Percentiles rank a stretch among this genome's conserved stretches.
These are phyloP conservation scores for Camponotus floridanus DNA, from an alignment of 1,140 invertebrate species.

Conservation along the genomic window DNA sequence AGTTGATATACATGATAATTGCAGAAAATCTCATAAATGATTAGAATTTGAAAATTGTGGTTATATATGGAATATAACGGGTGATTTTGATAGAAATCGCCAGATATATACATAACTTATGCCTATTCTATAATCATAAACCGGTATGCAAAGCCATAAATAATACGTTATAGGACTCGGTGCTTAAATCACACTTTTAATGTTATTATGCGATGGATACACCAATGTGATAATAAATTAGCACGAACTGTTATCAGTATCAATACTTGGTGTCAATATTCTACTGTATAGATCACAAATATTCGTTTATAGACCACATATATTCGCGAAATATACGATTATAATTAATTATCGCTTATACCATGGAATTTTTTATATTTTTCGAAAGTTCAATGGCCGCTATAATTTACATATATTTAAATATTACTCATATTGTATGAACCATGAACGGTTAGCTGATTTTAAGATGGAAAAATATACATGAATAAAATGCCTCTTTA, in stretches of 20 bases:
- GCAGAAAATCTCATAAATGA: background rate
- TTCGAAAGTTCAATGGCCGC: background rate
- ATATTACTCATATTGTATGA: background rate
- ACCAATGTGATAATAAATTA: conserved; percentile 1
- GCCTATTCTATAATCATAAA: conserved; percentile 17
- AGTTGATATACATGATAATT: background rate
- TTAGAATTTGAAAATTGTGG: background rate
- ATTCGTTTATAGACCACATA: background rate
- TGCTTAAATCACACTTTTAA: conserved; percentile 15
- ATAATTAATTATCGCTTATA: conserved; percentile 4
- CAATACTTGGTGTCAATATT: background rate
- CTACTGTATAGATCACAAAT: background rate
- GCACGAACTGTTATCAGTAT: background rate
- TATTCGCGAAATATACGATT: background rate
- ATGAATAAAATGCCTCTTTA: background rate
- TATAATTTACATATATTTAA: conserved; percentile 29
- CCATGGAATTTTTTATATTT: background rate
- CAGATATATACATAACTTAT: conserved; percentile 9
- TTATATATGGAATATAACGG: background rate
- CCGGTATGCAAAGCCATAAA: conserved; percentile 19
- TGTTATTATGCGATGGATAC: background rate
- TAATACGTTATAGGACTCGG: conserved; percentile 9
- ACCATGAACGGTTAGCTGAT: background rate
- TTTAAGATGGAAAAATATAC: background rate
- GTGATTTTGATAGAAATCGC: background rate